A percentile compares a stretch with the other conserved stretches of the same genome.
Evolutionary conservation across 2,888 invertebrate genomes (phyloP).

Genomic region (Cryptus armator): DNA sequence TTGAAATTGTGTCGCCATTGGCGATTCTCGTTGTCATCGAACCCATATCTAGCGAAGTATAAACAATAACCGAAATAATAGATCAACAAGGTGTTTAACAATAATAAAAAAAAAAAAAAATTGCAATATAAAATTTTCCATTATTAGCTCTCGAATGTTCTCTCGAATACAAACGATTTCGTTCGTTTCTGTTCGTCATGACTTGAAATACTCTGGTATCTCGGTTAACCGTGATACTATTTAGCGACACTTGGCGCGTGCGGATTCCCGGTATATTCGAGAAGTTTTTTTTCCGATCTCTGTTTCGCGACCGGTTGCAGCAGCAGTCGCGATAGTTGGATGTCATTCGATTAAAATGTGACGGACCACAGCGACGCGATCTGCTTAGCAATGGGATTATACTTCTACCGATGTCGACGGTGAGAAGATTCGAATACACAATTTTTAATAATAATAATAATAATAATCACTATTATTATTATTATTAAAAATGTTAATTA

Average conservation of each 20-base stretch:
- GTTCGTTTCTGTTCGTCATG: background rate
- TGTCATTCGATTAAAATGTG: background rate
- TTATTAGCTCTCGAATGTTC: background rate
- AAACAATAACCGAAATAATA: background rate
- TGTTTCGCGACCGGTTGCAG: constrained; percentile 1
- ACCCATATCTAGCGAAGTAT: background rate
- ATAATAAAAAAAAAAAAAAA: too few relatives aligned
- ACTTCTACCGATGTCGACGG: background rate
- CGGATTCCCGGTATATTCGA: background rate
- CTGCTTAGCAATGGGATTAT: constrained; percentile 1
- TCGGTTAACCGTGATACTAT: background rate
- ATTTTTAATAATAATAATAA: background rate
- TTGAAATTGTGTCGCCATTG: too few relatives aligned
- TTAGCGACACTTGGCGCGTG: background rate
- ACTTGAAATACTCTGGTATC: background rate
- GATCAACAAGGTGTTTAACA: too few relatives aligned
- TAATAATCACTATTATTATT: too few relatives aligned
- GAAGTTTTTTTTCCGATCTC: background rate
- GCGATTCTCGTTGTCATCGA: too few relatives aligned
- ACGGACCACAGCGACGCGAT: background rate
- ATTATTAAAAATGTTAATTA: too few relatives aligned
- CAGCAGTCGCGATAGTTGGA: background rate
- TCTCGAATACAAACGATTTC: background rate
- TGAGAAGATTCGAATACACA: background rate
- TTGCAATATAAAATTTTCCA: background rate